Conservation (phyloP, 2,888 invertebrate genomes). For the Beris morrisii region DNA sequence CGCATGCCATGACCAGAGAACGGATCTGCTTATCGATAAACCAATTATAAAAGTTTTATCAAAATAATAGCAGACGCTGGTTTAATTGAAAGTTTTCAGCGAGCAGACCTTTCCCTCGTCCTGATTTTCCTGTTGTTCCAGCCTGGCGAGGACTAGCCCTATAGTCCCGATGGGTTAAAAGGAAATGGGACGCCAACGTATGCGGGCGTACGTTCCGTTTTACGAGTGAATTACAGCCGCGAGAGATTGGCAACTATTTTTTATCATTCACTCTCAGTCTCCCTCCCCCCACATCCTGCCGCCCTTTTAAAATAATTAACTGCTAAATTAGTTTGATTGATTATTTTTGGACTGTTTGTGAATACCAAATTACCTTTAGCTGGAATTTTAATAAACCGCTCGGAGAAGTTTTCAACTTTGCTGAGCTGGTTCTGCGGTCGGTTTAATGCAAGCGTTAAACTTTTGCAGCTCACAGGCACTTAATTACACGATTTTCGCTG, state of each 20-base stretch:
- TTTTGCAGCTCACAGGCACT: not conserved
- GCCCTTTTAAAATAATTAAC: conserved; percentile 28
- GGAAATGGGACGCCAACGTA: too few species aligned
- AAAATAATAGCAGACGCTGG: conserved; percentile 32
- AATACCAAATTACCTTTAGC: not conserved
- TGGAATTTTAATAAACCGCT: conserved; percentile 16
- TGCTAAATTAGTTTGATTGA: conserved; percentile 30
- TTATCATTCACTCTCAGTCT: too few species aligned
- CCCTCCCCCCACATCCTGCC: too few species aligned
- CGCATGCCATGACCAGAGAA: conserved; percentile 30
- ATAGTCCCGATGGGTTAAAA: too few species aligned
- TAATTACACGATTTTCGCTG: conserved; percentile 5
- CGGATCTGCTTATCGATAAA: conserved; percentile 31
- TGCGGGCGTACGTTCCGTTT: too few species aligned
- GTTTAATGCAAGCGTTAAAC: not conserved
- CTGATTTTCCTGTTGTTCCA: too few species aligned
- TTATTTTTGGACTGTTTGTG: conserved; percentile 15
- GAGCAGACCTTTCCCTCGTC: conserved; percentile 8
- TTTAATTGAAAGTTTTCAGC: conserved; percentile 33
- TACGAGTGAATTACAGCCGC: too few species aligned
- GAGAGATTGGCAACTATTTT: too few species aligned
- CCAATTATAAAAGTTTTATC: conserved; percentile 34
- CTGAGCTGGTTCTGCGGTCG: conserved; percentile 2
- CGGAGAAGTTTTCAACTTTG: conserved; percentile 9
- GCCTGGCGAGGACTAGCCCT: too few species aligned